These are phyloP conservation scores for Sarcophilus harrisii DNA, from an alignment of 2,797 vertebrate genomes.

Conservation along the genomic window DNA sequence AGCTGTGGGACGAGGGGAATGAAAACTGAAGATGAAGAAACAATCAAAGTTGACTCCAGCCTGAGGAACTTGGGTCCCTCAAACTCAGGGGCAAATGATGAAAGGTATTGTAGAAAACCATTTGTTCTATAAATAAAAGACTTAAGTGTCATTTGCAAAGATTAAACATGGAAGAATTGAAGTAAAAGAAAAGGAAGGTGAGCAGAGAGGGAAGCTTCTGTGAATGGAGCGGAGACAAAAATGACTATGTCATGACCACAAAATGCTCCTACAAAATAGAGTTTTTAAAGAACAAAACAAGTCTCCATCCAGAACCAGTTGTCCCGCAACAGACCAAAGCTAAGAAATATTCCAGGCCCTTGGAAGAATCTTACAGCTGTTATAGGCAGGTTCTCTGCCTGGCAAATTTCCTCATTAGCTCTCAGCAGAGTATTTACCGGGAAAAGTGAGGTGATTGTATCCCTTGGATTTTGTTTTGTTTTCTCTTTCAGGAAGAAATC, in stretches of 20 bases:
- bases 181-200: slow-evolving; percentile 34
- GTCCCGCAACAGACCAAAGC: background rate
- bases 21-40: background rate
- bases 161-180: slow-evolving; percentile 3
- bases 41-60: background rate
- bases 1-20: background rate
- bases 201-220: background rate
- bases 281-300: background rate
- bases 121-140: background rate
- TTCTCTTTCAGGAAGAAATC: slow-evolving; percentile 50
- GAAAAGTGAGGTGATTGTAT: slow-evolving; percentile 37
- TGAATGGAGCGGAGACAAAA: background rate
- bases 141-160: background rate
- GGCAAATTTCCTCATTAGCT: slow-evolving; percentile 7
- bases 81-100: background rate
- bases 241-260: background rate
- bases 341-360: slow-evolving; percentile 38
- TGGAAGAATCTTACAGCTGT: background rate
- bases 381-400: slow-evolving; percentile 37
- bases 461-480: slow-evolving; percentile 9
- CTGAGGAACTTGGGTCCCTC: background rate
- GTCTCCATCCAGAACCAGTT: background rate
- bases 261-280: background rate
- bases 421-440: background rate
- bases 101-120: background rate